Evolutionary conservation across 30 jellyfish, hydroid and myxozoan species (phyloP), one percentile per base, ranked within the genome.

Genomic region (Hydra vulgaris): DNA sequence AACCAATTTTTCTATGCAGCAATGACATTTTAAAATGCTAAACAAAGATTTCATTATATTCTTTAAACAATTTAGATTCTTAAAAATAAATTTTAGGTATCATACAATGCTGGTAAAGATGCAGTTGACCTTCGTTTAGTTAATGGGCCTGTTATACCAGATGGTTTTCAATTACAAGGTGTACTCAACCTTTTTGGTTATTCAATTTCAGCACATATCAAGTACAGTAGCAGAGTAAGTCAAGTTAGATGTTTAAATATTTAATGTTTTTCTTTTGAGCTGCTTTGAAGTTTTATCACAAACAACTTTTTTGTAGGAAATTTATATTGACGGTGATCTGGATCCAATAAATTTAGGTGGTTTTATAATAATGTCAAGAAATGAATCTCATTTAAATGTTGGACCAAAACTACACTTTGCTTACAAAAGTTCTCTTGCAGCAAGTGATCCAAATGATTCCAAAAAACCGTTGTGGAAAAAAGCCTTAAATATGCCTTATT

Each of bases 321-420:
- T 90, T 53, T 86, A 82, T 27, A 73, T 90, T 72, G 92, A 90
- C 26, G 97, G 93, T 7, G 95, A 90, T 27, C 27, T 83, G 24
- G 97, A 90, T 53, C 97, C 97, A 19, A 90, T 90, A 53, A 90
- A 90, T 73, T 84, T 90, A 8, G 97, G 97, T 18, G 95, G 97
- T 21, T 87, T 79, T 25, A 25, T 90, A 16, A 79, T 86, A 83
- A 68, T 90, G 71, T 75, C 95, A 19, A 77, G 97, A 27, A 90
- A 90, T 71, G 87, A 66, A n/a, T 73, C 91, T 15, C 97, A 90
- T 83, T 66, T 74, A 20, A 72, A 90, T 74, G 81, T 90, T n/a
- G 97, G 97, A 8, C 97, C 97, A 18, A 86, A 73, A 55, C 82
- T 83, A 7, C 71, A 68, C 26, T 90, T 90, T 85, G 95, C 86